These are phyloP conservation scores for Semaprochilodus insignis DNA, from an alignment of 2,797 vertebrate genomes.

Conservation along the genomic window DNA sequence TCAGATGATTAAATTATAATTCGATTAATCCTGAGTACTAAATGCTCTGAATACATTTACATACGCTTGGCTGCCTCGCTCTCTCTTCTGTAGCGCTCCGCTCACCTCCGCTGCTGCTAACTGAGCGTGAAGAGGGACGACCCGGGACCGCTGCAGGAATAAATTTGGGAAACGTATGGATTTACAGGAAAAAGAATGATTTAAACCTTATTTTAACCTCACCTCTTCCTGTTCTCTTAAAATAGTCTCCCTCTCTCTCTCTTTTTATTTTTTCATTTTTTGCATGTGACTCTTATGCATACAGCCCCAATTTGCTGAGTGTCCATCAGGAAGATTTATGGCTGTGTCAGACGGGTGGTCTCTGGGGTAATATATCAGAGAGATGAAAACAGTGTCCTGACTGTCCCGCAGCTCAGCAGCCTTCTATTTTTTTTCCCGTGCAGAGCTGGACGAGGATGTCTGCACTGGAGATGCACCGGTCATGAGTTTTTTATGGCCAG, in stretches of 20 bases:
- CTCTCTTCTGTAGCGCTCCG: constrained; percentile 64
- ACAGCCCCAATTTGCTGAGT: constrained; percentile 64
- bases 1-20: constrained; percentile 96
- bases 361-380: constrained; percentile 56
- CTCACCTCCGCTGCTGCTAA: constrained; percentile 62
- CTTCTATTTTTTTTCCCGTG: background rate
- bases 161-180: background rate
- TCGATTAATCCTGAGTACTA: constrained; percentile 87
- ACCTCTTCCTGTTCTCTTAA: constrained; percentile 36
- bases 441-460: background rate
- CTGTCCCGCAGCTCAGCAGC: constrained; percentile 32
- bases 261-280: constrained; percentile 14
- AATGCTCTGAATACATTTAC: constrained; percentile 86
- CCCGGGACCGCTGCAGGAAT: constrained; percentile 28
- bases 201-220: constrained; percentile 16
- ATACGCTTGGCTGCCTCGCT: constrained; percentile 77
- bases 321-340: constrained; percentile 77
- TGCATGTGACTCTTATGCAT: constrained; percentile 24
- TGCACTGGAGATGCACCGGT: background rate
- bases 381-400: constrained; percentile 54
- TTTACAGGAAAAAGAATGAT: background rate
- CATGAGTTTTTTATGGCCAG: background rate
- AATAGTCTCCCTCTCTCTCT: constrained; percentile 49
- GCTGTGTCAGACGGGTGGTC: constrained; percentile 52
- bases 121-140: constrained; percentile 27